These are phyloP conservation scores for Holacanthella duospinosa DNA, from an alignment of 2,888 invertebrate genomes.

Conservation along the genomic window DNA sequence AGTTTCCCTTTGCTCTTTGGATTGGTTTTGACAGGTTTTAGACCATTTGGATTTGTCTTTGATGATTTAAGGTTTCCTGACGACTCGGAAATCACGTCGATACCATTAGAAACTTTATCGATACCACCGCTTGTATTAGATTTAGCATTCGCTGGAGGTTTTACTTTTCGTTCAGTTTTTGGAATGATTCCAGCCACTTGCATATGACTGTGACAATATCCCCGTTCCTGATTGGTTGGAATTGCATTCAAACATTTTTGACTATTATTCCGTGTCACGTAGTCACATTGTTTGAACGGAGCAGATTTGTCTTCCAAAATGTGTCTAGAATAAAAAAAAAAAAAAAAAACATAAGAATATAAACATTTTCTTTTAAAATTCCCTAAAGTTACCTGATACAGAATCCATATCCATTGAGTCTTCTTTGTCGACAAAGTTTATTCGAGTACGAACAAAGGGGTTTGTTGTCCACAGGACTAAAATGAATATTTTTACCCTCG, in stretches of 20 bases:
- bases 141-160: constrained; percentile 43
- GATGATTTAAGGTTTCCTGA: background rate
- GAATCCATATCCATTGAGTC: constrained; percentile 46
- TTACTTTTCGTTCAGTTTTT: constrained; percentile 39
- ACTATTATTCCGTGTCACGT: constrained; percentile 36
- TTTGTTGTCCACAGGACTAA: constrained; percentile 44
- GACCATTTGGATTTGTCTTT: background rate
- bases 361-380: background rate
- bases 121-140: constrained; percentile 40
- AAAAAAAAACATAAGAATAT: too few species aligned
- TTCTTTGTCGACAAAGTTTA: constrained; percentile 47
- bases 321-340: constrained; percentile 42
- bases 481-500: constrained; percentile 46
- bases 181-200: constrained; percentile 42
- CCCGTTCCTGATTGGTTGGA: constrained; percentile 43
- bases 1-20: background rate
- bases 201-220: constrained; percentile 46
- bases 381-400: constrained; percentile 42
- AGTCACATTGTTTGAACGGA: constrained; percentile 43
- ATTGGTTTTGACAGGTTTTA: background rate
- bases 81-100: background rate
- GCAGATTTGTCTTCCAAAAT: constrained; percentile 47
- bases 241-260: constrained; percentile 44
- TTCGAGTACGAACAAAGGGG: constrained; percentile 44
- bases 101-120: background rate